These are phyloP conservation scores for Prolemur simus DNA, from an alignment of 2,113 vertebrate species.

Conservation along the genomic window DNA sequence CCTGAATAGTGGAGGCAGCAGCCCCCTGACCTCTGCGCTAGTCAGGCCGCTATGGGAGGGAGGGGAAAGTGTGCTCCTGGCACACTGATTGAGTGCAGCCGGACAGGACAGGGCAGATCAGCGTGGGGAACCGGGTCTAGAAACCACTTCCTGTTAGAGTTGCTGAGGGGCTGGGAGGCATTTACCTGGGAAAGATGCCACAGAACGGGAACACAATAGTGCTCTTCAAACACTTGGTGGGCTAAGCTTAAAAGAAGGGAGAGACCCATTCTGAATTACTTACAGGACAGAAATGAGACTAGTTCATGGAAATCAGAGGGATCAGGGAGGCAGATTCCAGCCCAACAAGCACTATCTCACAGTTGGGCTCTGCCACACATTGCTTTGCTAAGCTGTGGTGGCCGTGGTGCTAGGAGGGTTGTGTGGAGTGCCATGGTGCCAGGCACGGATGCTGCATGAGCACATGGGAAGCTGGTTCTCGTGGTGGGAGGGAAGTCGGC, in stretches of 20 bases:
- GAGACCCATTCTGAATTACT: background rate
- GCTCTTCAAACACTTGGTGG: background rate
- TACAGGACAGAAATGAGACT: background rate
- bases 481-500: background rate
- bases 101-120: background rate
- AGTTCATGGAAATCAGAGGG: background rate
- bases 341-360: background rate
- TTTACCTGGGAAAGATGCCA: background rate
- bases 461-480: too few species aligned
- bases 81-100: background rate
- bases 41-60: background rate
- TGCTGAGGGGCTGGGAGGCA: background rate
- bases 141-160: background rate
- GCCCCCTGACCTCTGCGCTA: background rate
- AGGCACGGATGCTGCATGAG: accelerated
- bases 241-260: background rate
- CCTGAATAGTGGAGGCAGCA: background rate
- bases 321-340: background rate
- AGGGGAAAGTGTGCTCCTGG: background rate
- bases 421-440: background rate
- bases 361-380: background rate
- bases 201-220: background rate
- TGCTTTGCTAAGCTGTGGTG: background rate
- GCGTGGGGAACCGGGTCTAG: background rate
- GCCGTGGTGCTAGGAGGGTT: background rate